Base-by-base conservation (phyloP, 2,113 vertebrate species). In the Vulpes ferrilata region DNA sequence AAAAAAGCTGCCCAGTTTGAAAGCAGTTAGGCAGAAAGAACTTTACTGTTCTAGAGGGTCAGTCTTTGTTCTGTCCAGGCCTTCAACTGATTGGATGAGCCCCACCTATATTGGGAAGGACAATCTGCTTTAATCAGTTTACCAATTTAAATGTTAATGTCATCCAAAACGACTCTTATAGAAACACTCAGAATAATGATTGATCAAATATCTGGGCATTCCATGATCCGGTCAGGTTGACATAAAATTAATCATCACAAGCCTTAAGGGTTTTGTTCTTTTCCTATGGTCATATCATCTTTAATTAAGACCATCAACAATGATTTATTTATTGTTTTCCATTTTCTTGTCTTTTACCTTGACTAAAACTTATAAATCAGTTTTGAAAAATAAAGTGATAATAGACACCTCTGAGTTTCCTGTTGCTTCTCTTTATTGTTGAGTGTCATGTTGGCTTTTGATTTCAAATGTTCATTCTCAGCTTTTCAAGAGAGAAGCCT, bases 261-360 rank as follows among this genome's bases (percentile, higher is more conserved):
- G 5, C 38, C n/a, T 30, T 23, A 23, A 67, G 55, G 59, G 10
- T 81, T 84, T 89, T 57, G 3, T 73, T 80, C 53, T 92, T 88
- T 43, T 11, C 16, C 8, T 83, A 27, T 1, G 8, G 25, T 90
- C 0, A 0, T 73, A 3, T 22, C 12, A 3, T 73, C 57, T 92
- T 87, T 27, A 65, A 16, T 4, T 95, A 59, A 51, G n/a, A 80
- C 32, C 57, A 43, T 32, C 12, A 73, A 9, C 8, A 74, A 3
- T 7, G 1, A 23, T 91, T 22, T 35, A 11, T 79, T 43, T 78
- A 55, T 79, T 38, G 23, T 30, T 94, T 94, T 85, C 51, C 16
- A 7, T 88, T 57, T 48, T 94, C 82, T 94, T 87, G 32, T 76
- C 65, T 90, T 76, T 96, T 0, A 64, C 20, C n/a, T 80, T 85